A percentile compares a stretch with the other conserved stretches of the same genome.
phyloP scores from a whole-genome alignment of 2,113 vertebrate genomes.

The Pipra filicauda region DNA sequence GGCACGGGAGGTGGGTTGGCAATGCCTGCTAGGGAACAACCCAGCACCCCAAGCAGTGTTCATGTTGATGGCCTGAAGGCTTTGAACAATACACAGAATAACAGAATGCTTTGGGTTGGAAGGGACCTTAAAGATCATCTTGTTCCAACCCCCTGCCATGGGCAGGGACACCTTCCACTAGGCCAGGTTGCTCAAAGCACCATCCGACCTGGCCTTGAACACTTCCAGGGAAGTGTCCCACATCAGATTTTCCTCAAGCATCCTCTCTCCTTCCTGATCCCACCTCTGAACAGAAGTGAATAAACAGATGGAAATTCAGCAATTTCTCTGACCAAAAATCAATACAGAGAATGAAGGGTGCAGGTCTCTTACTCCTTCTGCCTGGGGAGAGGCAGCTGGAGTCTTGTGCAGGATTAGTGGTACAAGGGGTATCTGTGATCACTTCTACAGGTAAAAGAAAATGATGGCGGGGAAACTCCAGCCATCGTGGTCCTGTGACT shows the following conservation, averaged over 20 bases:
- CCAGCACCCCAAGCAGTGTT: background rate
- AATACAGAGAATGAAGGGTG: background rate
- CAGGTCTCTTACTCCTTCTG: background rate
- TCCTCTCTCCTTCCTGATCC: background rate
- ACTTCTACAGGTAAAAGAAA: background rate
- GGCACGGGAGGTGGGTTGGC: rapidly evolving
- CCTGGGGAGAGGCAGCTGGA: background rate
- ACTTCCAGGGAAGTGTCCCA: background rate
- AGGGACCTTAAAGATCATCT: background rate
- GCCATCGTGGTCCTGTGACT: rapidly evolving
- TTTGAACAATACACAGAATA: background rate
- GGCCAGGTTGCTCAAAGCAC: background rate
- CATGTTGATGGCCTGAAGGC: background rate
- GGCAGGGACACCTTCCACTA: background rate
- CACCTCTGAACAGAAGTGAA: background rate
- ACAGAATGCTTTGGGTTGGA: background rate
- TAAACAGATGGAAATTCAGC: background rate
- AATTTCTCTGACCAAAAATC: background rate
- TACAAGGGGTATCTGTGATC: background rate
- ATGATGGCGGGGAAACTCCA: background rate
- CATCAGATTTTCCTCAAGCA: background rate
- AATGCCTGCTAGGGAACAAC: background rate
- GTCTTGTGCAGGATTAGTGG: background rate
- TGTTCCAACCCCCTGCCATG: background rate
- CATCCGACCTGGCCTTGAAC: background rate